A percentile compares a stretch with the other conserved stretches of the same genome.
phyloP scores from a whole-genome alignment of 2,888 invertebrate genomes.

The Pyrgus malvae region DNA sequence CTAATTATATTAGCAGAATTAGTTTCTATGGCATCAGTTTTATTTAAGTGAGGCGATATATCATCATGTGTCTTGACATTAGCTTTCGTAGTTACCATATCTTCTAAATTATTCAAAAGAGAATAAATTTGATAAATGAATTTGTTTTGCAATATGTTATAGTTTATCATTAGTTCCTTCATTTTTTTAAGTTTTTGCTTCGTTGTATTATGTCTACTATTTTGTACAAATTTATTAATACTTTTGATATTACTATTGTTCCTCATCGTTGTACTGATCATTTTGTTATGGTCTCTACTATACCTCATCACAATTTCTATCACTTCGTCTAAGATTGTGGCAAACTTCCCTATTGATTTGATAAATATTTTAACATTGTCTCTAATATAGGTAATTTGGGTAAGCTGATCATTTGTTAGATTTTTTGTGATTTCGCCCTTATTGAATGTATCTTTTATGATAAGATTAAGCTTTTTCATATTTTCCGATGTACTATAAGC shows the following conservation, averaged over 20 bases:
- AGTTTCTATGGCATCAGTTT: conserved; percentile 42
- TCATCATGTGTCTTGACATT: conserved; percentile 21
- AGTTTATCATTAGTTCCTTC: conserved; percentile 48
- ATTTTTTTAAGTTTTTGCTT: conserved; percentile 44
- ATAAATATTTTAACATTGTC: conserved; percentile 54
- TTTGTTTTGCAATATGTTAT: conserved; percentile 57
- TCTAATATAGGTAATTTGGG: conserved; percentile 56
- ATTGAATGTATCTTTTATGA: conserved; percentile 45
- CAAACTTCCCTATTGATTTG: conserved; percentile 55
- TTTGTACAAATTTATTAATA: background rate
- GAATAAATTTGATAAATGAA: conserved; percentile 58
- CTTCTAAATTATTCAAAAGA: conserved; percentile 44
- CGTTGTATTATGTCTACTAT: conserved; percentile 12
- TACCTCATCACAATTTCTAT: conserved; percentile 46
- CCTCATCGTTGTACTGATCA: conserved; percentile 1
- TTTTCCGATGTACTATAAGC: conserved; percentile 35
- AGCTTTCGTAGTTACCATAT: conserved; percentile 6
- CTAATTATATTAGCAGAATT: conserved; percentile 56
- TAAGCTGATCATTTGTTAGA: conserved; percentile 44
- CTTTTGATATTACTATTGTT: background rate
- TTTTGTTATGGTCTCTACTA: conserved; percentile 26
- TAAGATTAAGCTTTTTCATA: conserved; percentile 48
- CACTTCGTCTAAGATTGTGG: conserved; percentile 53
- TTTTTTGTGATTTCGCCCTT: conserved; percentile 29
- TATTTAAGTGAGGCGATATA: conserved; percentile 28